These are phyloP conservation scores for Scaptodrosophila lebanonensis DNA, from an alignment of 1,140 invertebrate species.

Conservation along the genomic window DNA sequence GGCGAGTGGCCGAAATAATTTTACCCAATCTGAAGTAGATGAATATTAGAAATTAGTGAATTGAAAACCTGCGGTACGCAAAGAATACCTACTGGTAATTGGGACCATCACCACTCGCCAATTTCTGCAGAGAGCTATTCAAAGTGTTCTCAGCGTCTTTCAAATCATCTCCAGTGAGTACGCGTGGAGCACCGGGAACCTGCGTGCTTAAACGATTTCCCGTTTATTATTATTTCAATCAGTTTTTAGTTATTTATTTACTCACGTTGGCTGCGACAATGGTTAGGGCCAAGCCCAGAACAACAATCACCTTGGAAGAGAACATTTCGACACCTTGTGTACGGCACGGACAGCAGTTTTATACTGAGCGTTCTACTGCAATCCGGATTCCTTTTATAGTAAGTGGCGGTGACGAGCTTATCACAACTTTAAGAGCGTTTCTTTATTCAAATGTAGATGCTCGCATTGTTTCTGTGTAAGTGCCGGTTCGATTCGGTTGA, in stretches of 20 bases:
- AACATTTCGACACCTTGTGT: slow-evolving; percentile 14
- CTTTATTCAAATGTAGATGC: neutral
- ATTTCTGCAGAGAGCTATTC: slow-evolving; percentile 18
- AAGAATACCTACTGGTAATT: slow-evolving; percentile 29
- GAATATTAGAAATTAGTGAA: neutral
- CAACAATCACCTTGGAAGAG: slow-evolving; percentile 16
- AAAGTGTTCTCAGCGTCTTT: slow-evolving; percentile 21
- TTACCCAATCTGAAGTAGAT: slow-evolving; percentile 22
- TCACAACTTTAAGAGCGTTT: too few relatives aligned
- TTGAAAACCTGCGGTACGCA: neutral
- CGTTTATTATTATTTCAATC: too few relatives aligned
- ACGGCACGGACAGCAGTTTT: neutral
- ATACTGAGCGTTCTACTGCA: slow-evolving; percentile 2
- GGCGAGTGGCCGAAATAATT: slow-evolving; percentile 26
- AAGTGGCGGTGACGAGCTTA: too few relatives aligned
- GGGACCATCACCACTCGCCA: slow-evolving; percentile 38
- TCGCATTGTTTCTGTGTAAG: neutral
- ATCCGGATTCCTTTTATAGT: slow-evolving; percentile 18
- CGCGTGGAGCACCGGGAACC: slow-evolving; percentile 3
- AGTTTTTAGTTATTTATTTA: neutral
- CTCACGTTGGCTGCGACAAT: slow-evolving; percentile 5
- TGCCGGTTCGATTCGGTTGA: too few relatives aligned
- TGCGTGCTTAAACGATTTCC: too few relatives aligned
- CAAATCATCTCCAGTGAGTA: slow-evolving; percentile 24
- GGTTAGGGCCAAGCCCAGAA: slow-evolving; percentile 12